These are phyloP conservation scores for Stictocephala bisonia DNA, from an alignment of 2,888 invertebrate genomes.

Conservation along the genomic window DNA sequence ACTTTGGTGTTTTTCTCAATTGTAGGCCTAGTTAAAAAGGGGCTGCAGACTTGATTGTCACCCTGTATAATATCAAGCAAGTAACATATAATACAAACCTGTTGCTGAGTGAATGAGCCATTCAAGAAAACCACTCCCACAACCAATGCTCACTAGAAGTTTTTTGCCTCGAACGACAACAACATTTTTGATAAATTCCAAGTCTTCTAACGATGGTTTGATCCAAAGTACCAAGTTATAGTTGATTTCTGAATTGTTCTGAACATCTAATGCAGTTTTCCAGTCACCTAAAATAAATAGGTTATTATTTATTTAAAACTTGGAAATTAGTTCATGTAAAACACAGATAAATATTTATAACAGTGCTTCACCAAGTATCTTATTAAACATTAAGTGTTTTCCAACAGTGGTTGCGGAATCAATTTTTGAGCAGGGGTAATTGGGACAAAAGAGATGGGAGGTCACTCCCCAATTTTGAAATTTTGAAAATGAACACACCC, in stretches of 20 bases:
- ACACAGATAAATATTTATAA: no score
- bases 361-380: no score
- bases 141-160: constrained; percentile 77
- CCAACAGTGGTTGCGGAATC: no score
- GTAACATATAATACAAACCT: constrained; percentile 65
- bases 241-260: constrained; percentile 66
- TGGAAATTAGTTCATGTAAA: no score
- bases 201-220: constrained; percentile 75
- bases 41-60: background rate
- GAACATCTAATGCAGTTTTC: constrained; percentile 45
- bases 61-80: constrained; percentile 22
- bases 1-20: no score
- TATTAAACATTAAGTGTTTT: no score
- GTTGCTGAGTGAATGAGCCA: constrained; percentile 78
- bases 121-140: constrained; percentile 84
- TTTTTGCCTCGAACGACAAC: constrained; percentile 66
- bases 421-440: no score
- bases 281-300: constrained; percentile 45
- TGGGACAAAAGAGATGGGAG: no score
- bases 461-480: no score
- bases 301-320: background rate
- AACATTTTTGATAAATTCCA: constrained; percentile 69
- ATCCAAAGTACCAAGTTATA: constrained; percentile 74
- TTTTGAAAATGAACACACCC: no score
- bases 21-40: no score